phyloP scores from a whole-genome alignment of 2,888 invertebrate species.

The Hecatera dysodea region DNA sequence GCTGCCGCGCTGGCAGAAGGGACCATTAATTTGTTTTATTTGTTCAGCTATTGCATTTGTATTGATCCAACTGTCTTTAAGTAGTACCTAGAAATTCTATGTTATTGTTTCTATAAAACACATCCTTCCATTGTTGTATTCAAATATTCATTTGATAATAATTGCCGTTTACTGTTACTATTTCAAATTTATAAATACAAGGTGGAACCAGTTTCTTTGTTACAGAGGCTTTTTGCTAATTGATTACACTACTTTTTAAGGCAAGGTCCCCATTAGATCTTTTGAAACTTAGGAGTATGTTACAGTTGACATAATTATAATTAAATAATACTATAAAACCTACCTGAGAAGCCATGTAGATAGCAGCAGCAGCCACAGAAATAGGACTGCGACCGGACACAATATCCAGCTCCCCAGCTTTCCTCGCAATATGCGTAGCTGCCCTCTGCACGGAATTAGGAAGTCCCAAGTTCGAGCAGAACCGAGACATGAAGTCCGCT shows the following conservation, averaged over 20 bases:
- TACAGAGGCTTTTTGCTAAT: too few species aligned
- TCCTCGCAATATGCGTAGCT: constrained; percentile 98
- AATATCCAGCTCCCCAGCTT: constrained; percentile 98
- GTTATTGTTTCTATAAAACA: background rate
- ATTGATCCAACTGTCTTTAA: background rate
- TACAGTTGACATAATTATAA: too few species aligned
- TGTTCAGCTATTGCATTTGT: background rate
- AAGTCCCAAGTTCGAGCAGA: constrained; percentile 98
- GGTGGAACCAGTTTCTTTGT: background rate
- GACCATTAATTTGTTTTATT: background rate
- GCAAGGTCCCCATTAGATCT: background rate
- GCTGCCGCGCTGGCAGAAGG: too few species aligned
- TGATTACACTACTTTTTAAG: too few species aligned
- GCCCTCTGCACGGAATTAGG: constrained; percentile 97
- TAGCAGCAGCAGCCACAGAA: constrained; percentile 99
- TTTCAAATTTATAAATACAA: background rate
- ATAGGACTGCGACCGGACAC: constrained; percentile 99
- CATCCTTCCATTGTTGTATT: background rate
- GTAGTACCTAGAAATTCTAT: background rate
- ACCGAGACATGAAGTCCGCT: constrained; percentile 99
- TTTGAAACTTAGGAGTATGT: too few species aligned
- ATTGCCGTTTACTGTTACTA: background rate
- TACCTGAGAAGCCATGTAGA: constrained; percentile 99
- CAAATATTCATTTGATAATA: constrained; percentile 1
- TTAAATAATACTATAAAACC: constrained; percentile 14